These are phyloP conservation scores for Craseonycteris thonglongyai DNA, from an alignment of 2,113 vertebrate genomes.

Conservation along the genomic window DNA sequence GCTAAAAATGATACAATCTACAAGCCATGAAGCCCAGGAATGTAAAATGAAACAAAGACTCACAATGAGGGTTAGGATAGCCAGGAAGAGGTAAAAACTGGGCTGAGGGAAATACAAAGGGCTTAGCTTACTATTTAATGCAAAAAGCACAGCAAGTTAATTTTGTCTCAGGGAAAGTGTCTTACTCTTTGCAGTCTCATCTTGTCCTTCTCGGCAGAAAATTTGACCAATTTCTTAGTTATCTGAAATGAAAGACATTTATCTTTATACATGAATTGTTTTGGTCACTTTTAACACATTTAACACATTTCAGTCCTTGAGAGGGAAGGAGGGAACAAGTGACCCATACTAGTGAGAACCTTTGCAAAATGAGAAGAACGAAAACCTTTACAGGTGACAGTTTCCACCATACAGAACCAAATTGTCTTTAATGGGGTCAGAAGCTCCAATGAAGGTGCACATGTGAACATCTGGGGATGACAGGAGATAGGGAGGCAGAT, in stretches of 20 bases:
- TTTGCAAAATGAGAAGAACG: neutral
- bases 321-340: neutral
- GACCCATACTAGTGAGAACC: neutral
- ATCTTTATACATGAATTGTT: neutral
- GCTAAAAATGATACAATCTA: neutral
- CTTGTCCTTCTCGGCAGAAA: constrained; percentile 78
- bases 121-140: neutral
- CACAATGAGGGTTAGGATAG: neutral
- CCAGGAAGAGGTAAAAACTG: neutral
- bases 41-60: neutral
- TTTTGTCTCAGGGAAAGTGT: neutral
- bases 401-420: neutral
- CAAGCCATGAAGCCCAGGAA: neutral
- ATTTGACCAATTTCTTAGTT: constrained; percentile 67
- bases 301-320: neutral
- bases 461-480: fast-evolving
- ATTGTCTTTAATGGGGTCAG: neutral
- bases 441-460: fast-evolving
- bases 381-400: neutral
- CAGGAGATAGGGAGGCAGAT: neutral
- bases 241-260: constrained; percentile 72
- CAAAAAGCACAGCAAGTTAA: constrained; percentile 17
- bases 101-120: neutral
- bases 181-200: constrained; percentile 80
- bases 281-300: neutral